phyloP scores from a whole-genome alignment of 2,888 invertebrate genomes.

The Antheraea assamensis region DNA sequence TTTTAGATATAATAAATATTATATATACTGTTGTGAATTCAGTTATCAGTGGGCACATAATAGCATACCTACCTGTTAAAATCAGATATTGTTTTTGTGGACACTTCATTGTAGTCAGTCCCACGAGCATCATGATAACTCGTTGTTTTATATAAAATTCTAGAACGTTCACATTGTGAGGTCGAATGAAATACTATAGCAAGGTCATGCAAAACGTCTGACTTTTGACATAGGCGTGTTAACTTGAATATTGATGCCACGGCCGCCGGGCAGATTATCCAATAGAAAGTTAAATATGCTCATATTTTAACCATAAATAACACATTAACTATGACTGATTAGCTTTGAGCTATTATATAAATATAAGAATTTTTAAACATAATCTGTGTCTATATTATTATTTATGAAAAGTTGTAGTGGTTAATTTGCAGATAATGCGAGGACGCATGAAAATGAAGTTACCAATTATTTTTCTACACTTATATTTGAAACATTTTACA shows the following conservation, averaged over 20 bases:
- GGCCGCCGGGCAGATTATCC: neutral
- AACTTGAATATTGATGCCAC: slow-evolving; percentile 4
- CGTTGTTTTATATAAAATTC: neutral
- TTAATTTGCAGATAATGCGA: too few relatives aligned
- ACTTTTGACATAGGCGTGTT: slow-evolving; percentile 8
- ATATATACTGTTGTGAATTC: neutral
- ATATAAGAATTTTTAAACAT: too few relatives aligned
- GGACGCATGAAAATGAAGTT: too few relatives aligned
- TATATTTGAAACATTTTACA: too few relatives aligned
- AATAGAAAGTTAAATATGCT: neutral
- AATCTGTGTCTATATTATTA: too few relatives aligned
- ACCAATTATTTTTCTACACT: too few relatives aligned
- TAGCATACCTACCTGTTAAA: neutral
- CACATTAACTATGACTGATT: slow-evolving; percentile 1
- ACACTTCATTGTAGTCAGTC: neutral
- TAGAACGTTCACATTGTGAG: neutral
- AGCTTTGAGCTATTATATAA: neutral
- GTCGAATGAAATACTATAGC: slow-evolving; percentile 1
- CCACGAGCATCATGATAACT: neutral
- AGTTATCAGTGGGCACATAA: neutral
- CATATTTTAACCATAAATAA: neutral
- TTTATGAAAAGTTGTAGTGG: too few relatives aligned
- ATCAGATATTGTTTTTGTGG: neutral
- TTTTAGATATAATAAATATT: neutral
- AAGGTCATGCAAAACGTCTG: neutral